Conservation (phyloP, 2,797 vertebrate genomes). For the Periparus ater region DNA sequence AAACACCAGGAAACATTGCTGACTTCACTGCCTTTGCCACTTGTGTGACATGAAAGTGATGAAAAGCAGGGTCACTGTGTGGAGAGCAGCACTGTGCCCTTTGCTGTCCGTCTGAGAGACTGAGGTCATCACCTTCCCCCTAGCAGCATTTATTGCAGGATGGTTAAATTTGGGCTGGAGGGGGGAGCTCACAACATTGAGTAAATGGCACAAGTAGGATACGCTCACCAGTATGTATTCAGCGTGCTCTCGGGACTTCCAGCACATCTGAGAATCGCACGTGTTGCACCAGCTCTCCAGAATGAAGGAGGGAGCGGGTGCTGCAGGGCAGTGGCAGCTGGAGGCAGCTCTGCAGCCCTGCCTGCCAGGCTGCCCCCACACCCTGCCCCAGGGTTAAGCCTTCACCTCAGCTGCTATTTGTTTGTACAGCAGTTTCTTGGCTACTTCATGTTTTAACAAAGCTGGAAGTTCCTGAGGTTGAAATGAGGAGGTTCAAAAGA, state of each 20-base stretch:
- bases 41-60: background rate
- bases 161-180: background rate
- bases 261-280: background rate
- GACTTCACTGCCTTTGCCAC: background rate
- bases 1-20: background rate
- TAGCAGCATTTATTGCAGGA: background rate
- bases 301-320: background rate
- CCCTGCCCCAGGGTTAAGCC: background rate
- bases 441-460: slow-evolving; percentile 49
- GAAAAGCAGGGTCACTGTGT: background rate
- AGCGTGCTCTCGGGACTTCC: background rate
- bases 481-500: slow-evolving; percentile 4
- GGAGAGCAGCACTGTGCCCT: background rate
- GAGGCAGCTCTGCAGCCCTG: background rate
- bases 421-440: slow-evolving; percentile 16
- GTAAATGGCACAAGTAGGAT: background rate
- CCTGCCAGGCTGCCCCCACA: fast-evolving
- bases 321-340: background rate
- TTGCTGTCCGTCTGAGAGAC: background rate
- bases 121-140: background rate
- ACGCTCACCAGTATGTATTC: background rate
- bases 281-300: background rate
- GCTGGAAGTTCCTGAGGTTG: background rate
- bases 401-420: background rate
- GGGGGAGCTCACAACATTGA: background rate